Evolutionary conservation across 2,888 invertebrate genomes (phyloP), one percentile per base, ranked within the genome.

Genomic region (Diplolepis rosae): DNA sequence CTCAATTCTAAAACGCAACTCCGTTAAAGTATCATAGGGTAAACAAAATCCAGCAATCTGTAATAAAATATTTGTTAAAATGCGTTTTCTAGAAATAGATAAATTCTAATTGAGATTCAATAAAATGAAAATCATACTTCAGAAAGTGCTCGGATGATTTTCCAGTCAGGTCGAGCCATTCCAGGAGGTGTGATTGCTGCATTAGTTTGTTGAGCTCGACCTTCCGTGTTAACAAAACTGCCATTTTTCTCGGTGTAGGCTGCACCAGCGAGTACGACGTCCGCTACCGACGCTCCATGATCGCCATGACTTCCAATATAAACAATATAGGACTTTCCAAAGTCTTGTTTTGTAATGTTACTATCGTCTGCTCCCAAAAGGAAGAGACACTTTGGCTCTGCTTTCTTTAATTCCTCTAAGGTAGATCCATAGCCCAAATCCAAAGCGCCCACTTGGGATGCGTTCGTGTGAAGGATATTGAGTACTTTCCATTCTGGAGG

Each of bases 231-330:
- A 0, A 98, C 98, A 89, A 95, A 99, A 0, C 96, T 98, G n/a
- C 93, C 98, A 87, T 96, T 94, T 90, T 99, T 99, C 91, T 99
- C 99, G 0, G 99, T 99, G 90, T 99, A 99, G 0, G 99, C 98
- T 5, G 98, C 97, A 74, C 98, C 97, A 1, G 99, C 98, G 11
- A 99, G 90, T 71, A 99, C 93, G 1, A 96, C 93, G 90, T 99
- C 98, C 42, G 99, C 99, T 77, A 97, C 94, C 48, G 92, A 89
- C 0, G 99, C 99, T 68, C 99, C 99, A 72, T 90, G 91, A 89
- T 99, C 99, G 72, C 99, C 99, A 90, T 99, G 99, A 90, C 76
- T 86, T 92, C 95, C 96, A 90, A 95, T 94, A 84, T 99, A 99
- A 79, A 99, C 94, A 72, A 99, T 92, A 76, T 95, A 94, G 74